Base-by-base conservation (phyloP, 2,888 invertebrate genomes). In the Neuroscelio doddi region DNA sequence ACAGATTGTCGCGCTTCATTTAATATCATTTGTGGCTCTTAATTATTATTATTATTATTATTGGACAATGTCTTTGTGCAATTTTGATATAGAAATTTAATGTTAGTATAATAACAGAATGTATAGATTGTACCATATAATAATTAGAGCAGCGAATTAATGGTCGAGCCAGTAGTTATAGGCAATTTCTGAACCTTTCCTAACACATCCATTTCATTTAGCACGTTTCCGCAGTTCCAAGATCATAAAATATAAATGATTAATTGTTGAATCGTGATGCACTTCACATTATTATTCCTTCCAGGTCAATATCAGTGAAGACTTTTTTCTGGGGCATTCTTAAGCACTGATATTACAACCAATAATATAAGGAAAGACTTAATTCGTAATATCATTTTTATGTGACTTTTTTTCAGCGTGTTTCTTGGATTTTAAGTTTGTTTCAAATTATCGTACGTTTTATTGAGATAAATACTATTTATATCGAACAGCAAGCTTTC, bases 151-250 rank as follows among this genome's bases (percentile, higher is more conserved):
- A 39, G 7, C 38, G 32, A 39, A 50, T 44, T 27, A 59, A 52
- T 50, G 59, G 51, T 27, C 52, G 52, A 27, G 15, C 38, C 15
- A 30, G 7, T 39, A 32, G 42, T 38, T 55, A 49, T 49, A 50
- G 55, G 62, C 55, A 46, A 56, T 56, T 27, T 53, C 36, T 21
- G 44, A 17, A 34, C 53, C 49, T 47, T 8, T 46, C 14, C 52
- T 47, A 42, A 50, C 46, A 46, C 51, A 51, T 56, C 42, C 52
- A 44, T 63, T 52, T 47, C 47, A 47, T 63, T 57, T 56, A 63
- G 47, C 53, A 34, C 47, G 41, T 34, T 56, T 53, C 56, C 38
- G 17, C 26, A n/a, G 21, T 26, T 38, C 21, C 38, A 51, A 53
- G 29, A 47, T 32, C 21, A 36, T 29, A 46, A 47, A 46, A 39